phyloP scores from a whole-genome alignment of 2,888 invertebrate genomes.

The Macrosoma leucophasiata region DNA sequence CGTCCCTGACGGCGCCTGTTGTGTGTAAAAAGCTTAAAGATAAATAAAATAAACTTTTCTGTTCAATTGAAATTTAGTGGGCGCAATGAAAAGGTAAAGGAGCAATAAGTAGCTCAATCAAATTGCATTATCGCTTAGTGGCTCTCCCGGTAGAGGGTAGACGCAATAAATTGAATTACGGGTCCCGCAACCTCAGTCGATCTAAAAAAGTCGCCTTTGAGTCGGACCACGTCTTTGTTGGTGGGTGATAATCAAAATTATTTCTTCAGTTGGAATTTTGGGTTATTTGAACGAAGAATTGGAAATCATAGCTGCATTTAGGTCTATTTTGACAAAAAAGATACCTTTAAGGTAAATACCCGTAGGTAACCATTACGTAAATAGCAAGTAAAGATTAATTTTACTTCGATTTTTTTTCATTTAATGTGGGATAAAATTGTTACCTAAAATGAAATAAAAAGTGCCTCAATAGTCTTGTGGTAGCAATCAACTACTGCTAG shows the following conservation, averaged over 20 bases:
- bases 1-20: no score
- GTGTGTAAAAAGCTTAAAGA: no score
- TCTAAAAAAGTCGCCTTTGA: conserved; percentile 54
- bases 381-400: no score
- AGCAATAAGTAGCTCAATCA: conserved; percentile 67
- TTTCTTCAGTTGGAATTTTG: conserved; percentile 27
- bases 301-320: no score
- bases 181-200: conserved; percentile 47
- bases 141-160: conserved; percentile 47
- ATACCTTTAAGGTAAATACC: no score
- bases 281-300: conserved; percentile 11
- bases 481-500: no score
- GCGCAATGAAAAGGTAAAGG: conserved; percentile 63
- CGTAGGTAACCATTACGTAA: no score
- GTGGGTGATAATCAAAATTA: conserved; percentile 37
- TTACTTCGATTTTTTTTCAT: no score
- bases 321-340: no score
- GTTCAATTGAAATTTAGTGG: conserved; percentile 44
- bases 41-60: conserved; percentile 25
- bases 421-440: no score
- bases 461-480: no score
- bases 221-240: conserved; percentile 24
- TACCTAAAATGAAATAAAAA: no score
- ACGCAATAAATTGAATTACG: conserved; percentile 65
- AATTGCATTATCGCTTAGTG: conserved; percentile 61